A percentile compares a stretch with the other conserved stretches of the same genome.
These are phyloP conservation scores for Ophioninae sp. DNA, from an alignment of 2,888 invertebrate genomes.

Conservation along the genomic window DNA sequence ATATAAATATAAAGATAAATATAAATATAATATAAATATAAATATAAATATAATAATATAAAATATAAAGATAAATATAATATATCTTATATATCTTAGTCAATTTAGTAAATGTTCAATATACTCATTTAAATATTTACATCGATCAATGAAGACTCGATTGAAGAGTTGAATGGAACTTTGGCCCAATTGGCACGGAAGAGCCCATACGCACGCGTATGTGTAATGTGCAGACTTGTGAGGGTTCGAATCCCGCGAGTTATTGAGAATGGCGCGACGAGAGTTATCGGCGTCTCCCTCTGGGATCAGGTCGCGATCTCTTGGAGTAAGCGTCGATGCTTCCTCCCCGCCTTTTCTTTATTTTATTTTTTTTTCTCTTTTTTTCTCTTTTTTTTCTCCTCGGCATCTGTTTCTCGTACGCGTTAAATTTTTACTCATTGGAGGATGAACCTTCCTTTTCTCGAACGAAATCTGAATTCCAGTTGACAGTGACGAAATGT, in stretches of 20 bases:
- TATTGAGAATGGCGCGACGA: constrained; percentile 37
- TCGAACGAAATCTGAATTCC: background rate
- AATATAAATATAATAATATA: too few species aligned
- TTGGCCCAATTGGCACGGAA: background rate
- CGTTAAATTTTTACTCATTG: background rate
- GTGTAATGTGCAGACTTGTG: background rate
- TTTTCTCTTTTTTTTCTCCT: constrained; percentile 4
- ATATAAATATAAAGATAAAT: too few species aligned
- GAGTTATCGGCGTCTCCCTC: constrained; percentile 37
- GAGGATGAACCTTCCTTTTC: too few species aligned
- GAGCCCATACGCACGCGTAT: background rate
- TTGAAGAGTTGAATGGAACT: too few species aligned
- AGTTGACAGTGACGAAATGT: background rate
- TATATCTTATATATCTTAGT: too few species aligned
- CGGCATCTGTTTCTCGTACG: constrained; percentile 14
- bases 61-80: too few species aligned
- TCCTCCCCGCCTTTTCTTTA: too few species aligned
- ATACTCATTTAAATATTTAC: background rate
- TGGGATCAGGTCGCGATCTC: constrained; percentile 37
- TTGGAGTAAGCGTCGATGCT: constrained; percentile 6
- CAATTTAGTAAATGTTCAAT: too few species aligned
- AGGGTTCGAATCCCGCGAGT: constrained; percentile 9
- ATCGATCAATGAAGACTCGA: background rate
- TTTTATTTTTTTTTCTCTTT: too few species aligned
- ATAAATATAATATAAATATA: too few species aligned